Evolutionary conservation across 92 coral and sea anemone genomes (phyloP).

Genomic region (Porites lobata): DNA sequence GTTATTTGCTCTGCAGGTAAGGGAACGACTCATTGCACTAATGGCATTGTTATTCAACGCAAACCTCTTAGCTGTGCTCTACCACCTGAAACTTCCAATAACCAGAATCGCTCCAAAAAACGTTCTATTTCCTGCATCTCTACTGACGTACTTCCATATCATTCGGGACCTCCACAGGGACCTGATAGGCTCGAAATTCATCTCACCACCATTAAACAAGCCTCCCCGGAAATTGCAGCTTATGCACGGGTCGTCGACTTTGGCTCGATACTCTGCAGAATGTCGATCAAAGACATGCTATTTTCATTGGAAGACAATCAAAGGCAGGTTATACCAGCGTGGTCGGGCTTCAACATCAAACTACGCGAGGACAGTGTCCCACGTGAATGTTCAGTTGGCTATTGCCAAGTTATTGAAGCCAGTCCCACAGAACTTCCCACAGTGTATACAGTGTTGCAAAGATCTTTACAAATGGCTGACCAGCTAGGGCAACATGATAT

Average conservation of each 20-base stretch:
- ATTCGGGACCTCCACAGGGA: constrained; percentile 49
- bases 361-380: neutral
- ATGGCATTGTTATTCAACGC: constrained; percentile 70
- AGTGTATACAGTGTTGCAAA: constrained; percentile 63
- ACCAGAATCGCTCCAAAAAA: constrained; percentile 26
- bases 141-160: constrained; percentile 37
- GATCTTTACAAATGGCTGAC: constrained; percentile 65
- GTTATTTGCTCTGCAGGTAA: constrained; percentile 31
- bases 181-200: constrained; percentile 19
- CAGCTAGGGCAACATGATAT: constrained; percentile 66
- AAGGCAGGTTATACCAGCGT: constrained; percentile 47
- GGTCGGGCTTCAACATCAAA: constrained; percentile 47
- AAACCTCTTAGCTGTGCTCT: constrained; percentile 40
- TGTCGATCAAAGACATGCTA: constrained; percentile 19
- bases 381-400: constrained; percentile 45
- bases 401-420: constrained; percentile 57
- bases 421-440: constrained; percentile 64
- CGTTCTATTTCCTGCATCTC: constrained; percentile 13
- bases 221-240: constrained; percentile 2
- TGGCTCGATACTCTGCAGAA: constrained; percentile 50
- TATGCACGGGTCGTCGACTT: constrained; percentile 32
- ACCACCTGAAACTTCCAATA: constrained; percentile 49
- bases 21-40: constrained; percentile 69
- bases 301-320: constrained; percentile 18
- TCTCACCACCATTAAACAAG: neutral